Percentiles rank a stretch among this genome's conserved stretches.
Evolutionary conservation across 2,888 invertebrate genomes (phyloP).

Genomic region (Hemistola chrysoprasaria): DNA sequence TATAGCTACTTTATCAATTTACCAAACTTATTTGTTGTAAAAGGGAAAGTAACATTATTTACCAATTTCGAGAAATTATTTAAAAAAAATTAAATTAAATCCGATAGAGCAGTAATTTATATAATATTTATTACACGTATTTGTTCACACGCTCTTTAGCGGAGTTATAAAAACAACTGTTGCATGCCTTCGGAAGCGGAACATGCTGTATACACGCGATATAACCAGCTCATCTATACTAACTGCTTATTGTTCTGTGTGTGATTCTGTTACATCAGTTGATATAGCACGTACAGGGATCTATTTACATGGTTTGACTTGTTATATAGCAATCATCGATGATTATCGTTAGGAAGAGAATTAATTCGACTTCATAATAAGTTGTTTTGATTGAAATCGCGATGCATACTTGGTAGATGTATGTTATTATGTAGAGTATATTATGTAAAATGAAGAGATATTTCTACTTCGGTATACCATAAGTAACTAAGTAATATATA

Average conservation of each 20-base stretch:
- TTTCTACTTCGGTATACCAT: no score
- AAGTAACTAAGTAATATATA: no score
- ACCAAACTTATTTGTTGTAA: not conserved
- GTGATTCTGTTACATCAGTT: constrained; percentile 16
- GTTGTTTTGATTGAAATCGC: no score
- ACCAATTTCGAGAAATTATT: no score
- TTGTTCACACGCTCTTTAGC: constrained; percentile 40
- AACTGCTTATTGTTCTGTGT: constrained; percentile 9
- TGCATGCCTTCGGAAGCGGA: constrained; percentile 64
- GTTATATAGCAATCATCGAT: constrained; percentile 10
- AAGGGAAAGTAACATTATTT: constrained; percentile 2
- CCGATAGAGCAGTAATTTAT: constrained; percentile 10
- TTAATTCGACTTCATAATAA: constrained; percentile 6
- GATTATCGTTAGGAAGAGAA: constrained; percentile 11
- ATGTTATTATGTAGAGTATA: no score
- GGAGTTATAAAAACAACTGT: constrained; percentile 26
- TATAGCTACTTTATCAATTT: no score
- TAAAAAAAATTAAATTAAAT: not conserved
- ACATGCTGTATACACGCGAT: constrained; percentile 40
- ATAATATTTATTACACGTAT: constrained; percentile 12
- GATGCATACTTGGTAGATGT: no score
- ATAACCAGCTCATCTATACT: constrained; percentile 18
- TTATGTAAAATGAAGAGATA: no score
- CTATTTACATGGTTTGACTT: constrained; percentile 9
- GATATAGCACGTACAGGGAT: constrained; percentile 19